Evolutionary conservation across 1,140 invertebrate species (phyloP), one percentile per base, ranked within the genome.

Genomic region (Drosophila sproati): DNA sequence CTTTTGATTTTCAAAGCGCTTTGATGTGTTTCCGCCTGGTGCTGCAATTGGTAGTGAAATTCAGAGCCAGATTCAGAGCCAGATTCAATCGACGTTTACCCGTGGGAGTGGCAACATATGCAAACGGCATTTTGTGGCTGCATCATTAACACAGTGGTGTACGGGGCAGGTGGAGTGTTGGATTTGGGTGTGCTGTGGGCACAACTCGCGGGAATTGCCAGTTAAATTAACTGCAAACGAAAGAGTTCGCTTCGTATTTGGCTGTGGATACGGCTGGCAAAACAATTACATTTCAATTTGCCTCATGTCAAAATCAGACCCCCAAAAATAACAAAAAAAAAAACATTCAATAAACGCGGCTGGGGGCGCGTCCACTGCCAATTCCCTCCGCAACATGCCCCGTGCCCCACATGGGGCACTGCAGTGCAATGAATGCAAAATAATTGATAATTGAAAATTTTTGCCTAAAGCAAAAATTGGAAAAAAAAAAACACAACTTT

Each of bases 211-310:
- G 50, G 64, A 73, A 69, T 62, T 56, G 54, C 51, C 67, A 55
- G 67, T 57, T 75, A 63, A 75, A 75, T 75, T 71, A 71, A 75
- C 67, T 75, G 73, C 41, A 54, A 51, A 47, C 43, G 28, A 51
- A 63, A 63, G 59, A 59, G 55, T 73, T 67, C 52, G 48, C 47
- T 31, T 29, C 29, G 28, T 29, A 37, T 35, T 20, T 5, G 29
- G 37, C n/a, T 28, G 2, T 66, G 43, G 7, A 54, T 54, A 8
- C 35, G 74, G 31, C 60, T 62, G 68, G 76, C 80, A 66, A 89
- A 88, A 88, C 83, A 88, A 88, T 88, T 88, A 88, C 83, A 88
- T 89, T 88, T 88, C 85, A 88, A 88, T 88, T 88, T 88, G 74
- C 73, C 73, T 55, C 54, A 83, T 83, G 83, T 87, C 83, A 87